phyloP scores from a whole-genome alignment of 2,888 invertebrate species.

The Xestobium rufovillosum region DNA sequence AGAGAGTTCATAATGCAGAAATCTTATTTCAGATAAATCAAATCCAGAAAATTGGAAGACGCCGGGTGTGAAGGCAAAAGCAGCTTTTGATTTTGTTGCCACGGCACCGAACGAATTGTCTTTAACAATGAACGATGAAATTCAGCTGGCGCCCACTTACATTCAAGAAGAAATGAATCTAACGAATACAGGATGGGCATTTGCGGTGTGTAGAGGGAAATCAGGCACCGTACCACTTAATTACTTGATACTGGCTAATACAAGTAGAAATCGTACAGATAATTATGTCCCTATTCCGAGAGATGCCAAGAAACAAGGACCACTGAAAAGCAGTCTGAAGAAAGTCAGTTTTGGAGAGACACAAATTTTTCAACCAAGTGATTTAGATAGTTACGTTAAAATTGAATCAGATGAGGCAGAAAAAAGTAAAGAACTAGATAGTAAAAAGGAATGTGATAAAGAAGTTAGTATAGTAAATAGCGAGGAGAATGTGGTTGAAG shows the following conservation, averaged over 20 bases:
- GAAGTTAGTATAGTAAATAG: too few species aligned
- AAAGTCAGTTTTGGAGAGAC: slow-evolving; percentile 42
- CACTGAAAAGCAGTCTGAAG: slow-evolving; percentile 11
- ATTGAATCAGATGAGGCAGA: slow-evolving; percentile 9
- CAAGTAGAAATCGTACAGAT: neutral
- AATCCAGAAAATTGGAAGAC: slow-evolving; percentile 65
- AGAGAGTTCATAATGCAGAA: too few species aligned
- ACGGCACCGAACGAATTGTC: slow-evolving; percentile 67
- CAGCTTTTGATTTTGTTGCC: slow-evolving; percentile 68
- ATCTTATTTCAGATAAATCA: slow-evolving; percentile 35
- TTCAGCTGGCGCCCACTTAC: slow-evolving; percentile 76
- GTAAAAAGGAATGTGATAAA: too few species aligned
- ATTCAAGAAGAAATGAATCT: slow-evolving; percentile 61
- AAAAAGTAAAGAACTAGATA: neutral
- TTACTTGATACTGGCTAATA: slow-evolving; percentile 42
- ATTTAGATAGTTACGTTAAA: slow-evolving; percentile 28
- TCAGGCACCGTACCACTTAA: slow-evolving; percentile 60
- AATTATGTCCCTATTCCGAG: neutral
- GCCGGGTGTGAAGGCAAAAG: slow-evolving; percentile 56
- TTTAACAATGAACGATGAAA: slow-evolving; percentile 65
- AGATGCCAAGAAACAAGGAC: neutral
- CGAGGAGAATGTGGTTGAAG: too few species aligned
- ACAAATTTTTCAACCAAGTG: slow-evolving; percentile 37
- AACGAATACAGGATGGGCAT: slow-evolving; percentile 62
- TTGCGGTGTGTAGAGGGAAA: slow-evolving; percentile 52